Percentiles rank a stretch among this genome's conserved stretches.
phyloP scores from a whole-genome alignment of 2,888 invertebrate species.

The Pristionchus arcanus region DNA sequence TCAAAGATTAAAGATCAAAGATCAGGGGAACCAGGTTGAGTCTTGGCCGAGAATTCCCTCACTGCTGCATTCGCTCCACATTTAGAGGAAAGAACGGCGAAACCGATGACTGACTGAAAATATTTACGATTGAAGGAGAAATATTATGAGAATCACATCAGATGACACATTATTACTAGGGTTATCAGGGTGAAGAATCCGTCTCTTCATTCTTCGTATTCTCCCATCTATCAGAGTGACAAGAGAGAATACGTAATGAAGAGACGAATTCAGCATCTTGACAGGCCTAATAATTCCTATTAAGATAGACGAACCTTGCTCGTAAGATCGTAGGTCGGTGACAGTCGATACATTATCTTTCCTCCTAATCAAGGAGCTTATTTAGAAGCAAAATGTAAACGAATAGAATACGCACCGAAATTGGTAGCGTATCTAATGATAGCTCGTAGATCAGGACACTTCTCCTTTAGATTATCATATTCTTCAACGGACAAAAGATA shows the following conservation, averaged over 20 bases:
- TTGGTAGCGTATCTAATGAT: background rate
- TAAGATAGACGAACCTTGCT: background rate
- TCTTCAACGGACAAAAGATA: background rate
- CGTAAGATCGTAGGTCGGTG: background rate
- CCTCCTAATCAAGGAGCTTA: background rate
- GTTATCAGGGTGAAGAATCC: no score
- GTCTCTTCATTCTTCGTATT: no score
- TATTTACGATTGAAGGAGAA: background rate
- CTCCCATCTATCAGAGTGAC: no score
- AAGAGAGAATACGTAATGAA: no score
- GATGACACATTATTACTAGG: no score
- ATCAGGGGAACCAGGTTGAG: background rate
- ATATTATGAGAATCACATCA: background rate
- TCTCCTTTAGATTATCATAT: background rate
- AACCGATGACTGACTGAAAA: background rate
- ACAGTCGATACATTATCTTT: background rate
- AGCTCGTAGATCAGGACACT: background rate
- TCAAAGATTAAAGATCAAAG: background rate
- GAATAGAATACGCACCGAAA: background rate
- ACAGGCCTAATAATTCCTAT: no score
- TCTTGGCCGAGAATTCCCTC: background rate
- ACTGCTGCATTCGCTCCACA: background rate
- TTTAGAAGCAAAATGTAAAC: no score
- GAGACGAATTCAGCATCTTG: no score
- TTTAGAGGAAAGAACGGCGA: background rate